Base-by-base conservation (phyloP, 1,140 invertebrate genomes). In the Drosophila chauvacae region DNA sequence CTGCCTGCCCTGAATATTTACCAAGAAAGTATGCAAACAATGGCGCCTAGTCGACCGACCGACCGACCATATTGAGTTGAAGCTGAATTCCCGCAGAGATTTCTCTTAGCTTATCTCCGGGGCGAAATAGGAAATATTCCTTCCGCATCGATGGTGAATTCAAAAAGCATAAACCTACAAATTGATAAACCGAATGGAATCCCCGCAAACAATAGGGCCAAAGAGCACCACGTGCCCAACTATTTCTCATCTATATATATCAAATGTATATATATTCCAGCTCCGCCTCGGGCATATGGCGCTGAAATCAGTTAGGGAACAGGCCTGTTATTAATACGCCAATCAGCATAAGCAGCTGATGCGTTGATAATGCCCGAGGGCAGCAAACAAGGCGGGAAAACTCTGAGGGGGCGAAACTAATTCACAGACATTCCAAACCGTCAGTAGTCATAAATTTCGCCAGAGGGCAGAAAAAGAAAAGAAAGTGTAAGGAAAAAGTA, bases 321-420 rank as follows among this genome's bases (percentile, higher is more conserved):
- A 72, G 64, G 61, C 63, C 60, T 71, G 62, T 81, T 86, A 86
- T 81, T 85, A 81, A 86, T 76, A 76, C 59, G 45, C 81, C 84
- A 88, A 87, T 87, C 83, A 87, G 76, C 71, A 88, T 87, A 80
- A 81, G 80, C 77, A 85, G 78, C 74, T 85, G 81, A 85, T 90
- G 77, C 63, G 70, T 65, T 70, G 77, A 90, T 84, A 83, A 65
- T 58, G 51, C 55, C 51, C 28, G 11, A 14, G 13, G 55, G 61
- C 55, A 26, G 56, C 58, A n/a, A 51, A 48, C 42, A 37, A 45
- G 23, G 48, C 50, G 50, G 66, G 44, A 72, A 80, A 83, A 59
- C 53, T 39, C 28, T 7, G 48, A 44, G 48, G 68, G 35, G 41
- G 64, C 13, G 39, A 23, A 71, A 71, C 72, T 68, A 83, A 88